These are phyloP conservation scores for Apeira syringaria DNA, from an alignment of 2,888 invertebrate species.

Conservation along the genomic window DNA sequence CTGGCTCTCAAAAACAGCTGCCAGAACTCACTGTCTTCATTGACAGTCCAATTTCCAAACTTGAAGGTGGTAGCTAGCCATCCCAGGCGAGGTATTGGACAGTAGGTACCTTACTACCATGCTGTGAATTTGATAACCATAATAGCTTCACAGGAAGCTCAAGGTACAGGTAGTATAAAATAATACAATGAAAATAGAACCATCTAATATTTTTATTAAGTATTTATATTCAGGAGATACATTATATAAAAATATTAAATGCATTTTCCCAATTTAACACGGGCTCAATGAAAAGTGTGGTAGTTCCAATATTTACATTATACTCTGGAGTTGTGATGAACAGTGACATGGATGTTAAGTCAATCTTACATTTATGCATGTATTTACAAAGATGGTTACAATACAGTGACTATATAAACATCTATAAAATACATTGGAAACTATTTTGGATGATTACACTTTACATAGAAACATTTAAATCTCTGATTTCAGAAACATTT, in stretches of 20 bases:
- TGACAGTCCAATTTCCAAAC: no score
- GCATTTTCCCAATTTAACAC: conserved; percentile 62
- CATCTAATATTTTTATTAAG: conserved; percentile 83
- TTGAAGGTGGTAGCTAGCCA: no score
- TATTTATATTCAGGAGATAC: conserved; percentile 62
- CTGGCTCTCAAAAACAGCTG: no score
- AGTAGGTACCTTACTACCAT: no score
- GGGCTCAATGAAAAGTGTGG: conserved; percentile 63
- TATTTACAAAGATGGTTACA: conserved; percentile 49
- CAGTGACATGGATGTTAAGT: conserved; percentile 52
- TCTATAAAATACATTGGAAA: conserved; percentile 62
- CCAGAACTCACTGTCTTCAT: no score
- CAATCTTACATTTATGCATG: conserved; percentile 52
- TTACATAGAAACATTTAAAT: conserved; percentile 38
- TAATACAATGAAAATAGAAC: conserved; percentile 29
- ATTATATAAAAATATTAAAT: conserved; percentile 81
- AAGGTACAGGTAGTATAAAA: conserved; percentile 1
- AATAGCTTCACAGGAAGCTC: no score
- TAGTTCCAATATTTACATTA: conserved; percentile 67
- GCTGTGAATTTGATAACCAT: no score
- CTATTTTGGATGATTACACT: conserved; percentile 45
- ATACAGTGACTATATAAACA: conserved; percentile 51
- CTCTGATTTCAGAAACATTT: conserved; percentile 27
- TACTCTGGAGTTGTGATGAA: conserved; percentile 46
- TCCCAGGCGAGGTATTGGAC: no score